Percentiles rank a stretch among this genome's conserved stretches.
Evolutionary conservation across 1,140 invertebrate species (phyloP).

Genomic region (Drosophila lini): DNA sequence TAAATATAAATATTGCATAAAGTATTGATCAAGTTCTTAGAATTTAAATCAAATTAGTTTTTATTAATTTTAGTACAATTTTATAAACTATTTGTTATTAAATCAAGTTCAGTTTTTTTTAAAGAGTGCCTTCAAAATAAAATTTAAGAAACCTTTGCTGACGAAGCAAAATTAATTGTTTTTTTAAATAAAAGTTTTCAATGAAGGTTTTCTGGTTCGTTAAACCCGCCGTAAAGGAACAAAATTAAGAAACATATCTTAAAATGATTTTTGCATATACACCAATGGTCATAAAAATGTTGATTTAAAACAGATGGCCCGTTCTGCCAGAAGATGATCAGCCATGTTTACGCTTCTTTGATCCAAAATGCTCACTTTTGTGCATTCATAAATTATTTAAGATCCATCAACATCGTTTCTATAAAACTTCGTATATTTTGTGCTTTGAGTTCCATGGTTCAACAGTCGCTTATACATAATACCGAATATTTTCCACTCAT

Average conservation of each 20-base stretch:
- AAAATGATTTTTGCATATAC: background rate
- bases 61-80: too few species aligned
- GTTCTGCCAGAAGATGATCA: background rate
- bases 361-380: conserved; percentile 24
- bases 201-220: background rate
- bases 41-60: too few species aligned
- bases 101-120: too few species aligned
- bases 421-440: conserved; percentile 12
- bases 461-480: conserved; percentile 48
- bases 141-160: too few species aligned
- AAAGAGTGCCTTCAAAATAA: too few species aligned
- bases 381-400: conserved; percentile 38
- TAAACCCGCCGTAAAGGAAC: background rate
- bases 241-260: conserved; percentile 4
- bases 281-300: background rate
- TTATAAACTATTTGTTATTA: too few species aligned
- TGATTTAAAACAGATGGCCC: conserved; percentile 15
- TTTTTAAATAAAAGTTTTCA: too few species aligned
- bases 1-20: background rate
- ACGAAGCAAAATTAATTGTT: too few species aligned
- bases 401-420: conserved; percentile 23
- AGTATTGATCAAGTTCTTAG: too few species aligned
- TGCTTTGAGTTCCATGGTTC: conserved; percentile 24
- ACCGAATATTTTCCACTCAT: conserved; percentile 46
- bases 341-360: conserved; percentile 12